Percentiles rank a stretch among this genome's conserved stretches.
Conservation (phyloP, 2,888 invertebrate genomes). For the Drosophila fulvimacula region DNA sequence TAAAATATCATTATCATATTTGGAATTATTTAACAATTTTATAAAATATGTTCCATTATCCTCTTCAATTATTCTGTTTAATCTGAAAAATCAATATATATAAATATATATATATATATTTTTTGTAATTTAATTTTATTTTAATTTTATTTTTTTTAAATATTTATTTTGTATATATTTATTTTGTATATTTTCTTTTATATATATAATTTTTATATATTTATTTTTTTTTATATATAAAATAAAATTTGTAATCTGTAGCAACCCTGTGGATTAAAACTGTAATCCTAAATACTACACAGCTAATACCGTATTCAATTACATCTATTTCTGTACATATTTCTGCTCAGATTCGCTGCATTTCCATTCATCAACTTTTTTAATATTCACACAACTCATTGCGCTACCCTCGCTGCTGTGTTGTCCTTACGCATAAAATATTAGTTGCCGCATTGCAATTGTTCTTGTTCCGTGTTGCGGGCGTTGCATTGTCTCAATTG, state of each 20-base stretch:
- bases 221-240: no score
- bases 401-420: constrained; percentile 45
- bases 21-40: no score
- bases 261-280: neutral
- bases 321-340: neutral
- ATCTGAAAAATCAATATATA: no score
- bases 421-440: constrained; percentile 78
- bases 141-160: neutral
- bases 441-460: constrained; percentile 78
- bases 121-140: no score
- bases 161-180: neutral
- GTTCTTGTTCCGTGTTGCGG: constrained; percentile 70
- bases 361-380: neutral
- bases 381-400: constrained; percentile 9
- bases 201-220: neutral
- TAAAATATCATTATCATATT: no score
- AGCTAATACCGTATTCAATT: neutral
- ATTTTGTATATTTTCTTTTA: no score
- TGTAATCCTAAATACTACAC: neutral
- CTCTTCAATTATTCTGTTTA: no score
- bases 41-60: no score
- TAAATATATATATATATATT: no score
- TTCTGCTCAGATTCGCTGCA: neutral
- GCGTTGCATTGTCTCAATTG: constrained; percentile 74
- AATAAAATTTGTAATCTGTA: no score